phyloP scores from a whole-genome alignment of 92 coral and sea anemone genomes.

The Phenganax subtilis region DNA sequence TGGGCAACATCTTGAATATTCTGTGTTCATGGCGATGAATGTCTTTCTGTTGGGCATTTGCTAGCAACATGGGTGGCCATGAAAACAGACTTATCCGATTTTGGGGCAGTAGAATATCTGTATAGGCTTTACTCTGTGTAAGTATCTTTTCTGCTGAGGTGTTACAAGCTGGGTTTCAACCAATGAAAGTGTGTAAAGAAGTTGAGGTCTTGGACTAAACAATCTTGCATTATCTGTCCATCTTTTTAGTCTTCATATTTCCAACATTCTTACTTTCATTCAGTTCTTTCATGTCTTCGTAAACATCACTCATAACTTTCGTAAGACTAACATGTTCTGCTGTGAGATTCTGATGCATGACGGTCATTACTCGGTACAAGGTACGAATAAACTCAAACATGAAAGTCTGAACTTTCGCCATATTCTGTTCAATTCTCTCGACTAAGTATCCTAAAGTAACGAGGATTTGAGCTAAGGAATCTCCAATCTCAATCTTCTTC shows the following conservation, averaged over 20 bases:
- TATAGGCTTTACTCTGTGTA: not conserved
- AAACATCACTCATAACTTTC: conserved; percentile 59
- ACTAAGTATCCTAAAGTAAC: conserved; percentile 62
- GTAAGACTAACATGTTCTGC: conserved; percentile 73
- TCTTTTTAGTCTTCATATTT: conserved; percentile 8
- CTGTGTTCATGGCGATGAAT: too few species aligned
- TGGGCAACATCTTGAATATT: too few species aligned
- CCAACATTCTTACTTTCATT: not conserved
- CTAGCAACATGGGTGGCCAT: too few species aligned
- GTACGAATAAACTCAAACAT: conserved; percentile 74
- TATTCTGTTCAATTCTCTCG: conserved; percentile 62
- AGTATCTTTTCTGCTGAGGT: not conserved
- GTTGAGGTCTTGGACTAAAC: not conserved
- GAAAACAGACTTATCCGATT: too few species aligned
- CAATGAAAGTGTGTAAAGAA: not conserved
- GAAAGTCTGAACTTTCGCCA: conserved; percentile 64
- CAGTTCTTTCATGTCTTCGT: conserved; percentile 13
- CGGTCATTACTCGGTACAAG: conserved; percentile 78
- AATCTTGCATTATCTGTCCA: not conserved
- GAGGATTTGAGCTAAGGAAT: conserved; percentile 25
- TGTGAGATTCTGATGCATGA: conserved; percentile 63
- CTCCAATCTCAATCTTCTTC: conserved; percentile 36
- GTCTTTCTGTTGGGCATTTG: too few species aligned
- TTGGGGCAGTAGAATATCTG: too few species aligned
- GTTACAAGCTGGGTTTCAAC: not conserved